phyloP scores from a whole-genome alignment of 2,113 vertebrate species.

The Mirza zaza region DNA sequence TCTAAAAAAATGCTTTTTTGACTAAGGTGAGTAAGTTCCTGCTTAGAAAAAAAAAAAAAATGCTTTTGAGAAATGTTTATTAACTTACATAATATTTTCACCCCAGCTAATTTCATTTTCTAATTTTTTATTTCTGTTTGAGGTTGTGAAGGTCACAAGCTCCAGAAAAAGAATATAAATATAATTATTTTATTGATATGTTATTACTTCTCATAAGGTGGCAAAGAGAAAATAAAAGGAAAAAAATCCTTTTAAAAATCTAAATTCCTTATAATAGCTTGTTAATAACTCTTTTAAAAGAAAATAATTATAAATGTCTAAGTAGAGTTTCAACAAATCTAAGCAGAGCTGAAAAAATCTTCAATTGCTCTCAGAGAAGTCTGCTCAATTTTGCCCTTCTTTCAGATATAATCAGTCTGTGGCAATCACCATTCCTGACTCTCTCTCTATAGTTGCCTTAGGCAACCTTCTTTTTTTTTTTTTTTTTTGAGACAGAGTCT shows the following conservation, averaged over 20 bases:
- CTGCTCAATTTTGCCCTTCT: background rate
- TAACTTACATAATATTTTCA: background rate
- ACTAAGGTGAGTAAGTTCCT: no score
- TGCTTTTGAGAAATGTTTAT: background rate
- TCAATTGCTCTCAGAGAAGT: constrained; percentile 1
- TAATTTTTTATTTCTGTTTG: constrained; percentile 15
- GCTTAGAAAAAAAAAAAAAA: background rate
- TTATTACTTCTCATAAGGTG: constrained; percentile 3
- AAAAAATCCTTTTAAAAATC: background rate
- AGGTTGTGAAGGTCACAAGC: constrained; percentile 2
- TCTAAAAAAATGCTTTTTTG: background rate
- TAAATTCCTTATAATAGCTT: constrained; percentile 17
- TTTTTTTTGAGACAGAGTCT: no score
- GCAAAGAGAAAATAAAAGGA: background rate
- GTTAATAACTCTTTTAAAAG: background rate
- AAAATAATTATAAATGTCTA: constrained; percentile 16
- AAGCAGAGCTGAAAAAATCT: constrained; percentile 22
- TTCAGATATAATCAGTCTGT: background rate
- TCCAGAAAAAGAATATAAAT: constrained; percentile 17
- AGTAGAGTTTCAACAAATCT: background rate
- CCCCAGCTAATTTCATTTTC: background rate
- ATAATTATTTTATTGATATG: constrained; percentile 21
- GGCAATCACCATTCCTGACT: background rate
- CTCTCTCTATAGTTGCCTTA: background rate
- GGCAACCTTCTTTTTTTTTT: background rate